These are phyloP conservation scores for Eumaeus atala DNA, from an alignment of 1,140 invertebrate species.

Conservation along the genomic window DNA sequence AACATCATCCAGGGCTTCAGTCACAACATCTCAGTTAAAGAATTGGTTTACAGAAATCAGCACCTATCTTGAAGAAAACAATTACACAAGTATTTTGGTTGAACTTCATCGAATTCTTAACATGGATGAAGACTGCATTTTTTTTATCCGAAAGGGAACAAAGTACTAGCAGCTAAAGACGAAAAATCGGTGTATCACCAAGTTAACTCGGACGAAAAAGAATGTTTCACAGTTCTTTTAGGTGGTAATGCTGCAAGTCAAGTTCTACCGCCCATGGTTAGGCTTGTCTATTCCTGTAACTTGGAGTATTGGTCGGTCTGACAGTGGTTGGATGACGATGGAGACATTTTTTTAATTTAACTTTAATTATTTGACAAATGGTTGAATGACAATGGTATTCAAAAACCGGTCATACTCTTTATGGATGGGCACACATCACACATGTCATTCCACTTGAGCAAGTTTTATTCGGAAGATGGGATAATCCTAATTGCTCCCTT, in stretches of 20 bases:
- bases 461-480: slow-evolving; percentile 16
- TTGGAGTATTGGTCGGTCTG: slow-evolving; percentile 21
- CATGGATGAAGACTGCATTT: slow-evolving; percentile 33
- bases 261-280: slow-evolving; percentile 43
- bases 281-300: slow-evolving; percentile 7
- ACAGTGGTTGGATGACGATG: slow-evolving; percentile 20
- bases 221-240: slow-evolving; percentile 48
- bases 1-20: slow-evolving; percentile 22
- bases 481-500: slow-evolving; percentile 10
- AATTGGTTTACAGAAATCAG: slow-evolving; percentile 18
- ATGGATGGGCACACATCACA: slow-evolving; percentile 11
- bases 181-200: slow-evolving; percentile 38
- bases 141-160: slow-evolving; percentile 32
- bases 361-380: slow-evolving; percentile 19
- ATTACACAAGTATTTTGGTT: slow-evolving; percentile 15
- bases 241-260: slow-evolving; percentile 47
- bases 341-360: slow-evolving; percentile 19
- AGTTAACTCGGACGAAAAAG: slow-evolving; percentile 45
- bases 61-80: slow-evolving; percentile 13
- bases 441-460: slow-evolving; percentile 14
- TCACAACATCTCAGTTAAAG: slow-evolving; percentile 18
- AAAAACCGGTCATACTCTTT: slow-evolving; percentile 15
- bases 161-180: slow-evolving; percentile 36
- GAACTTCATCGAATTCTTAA: slow-evolving; percentile 26
- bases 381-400: slow-evolving; percentile 17